Evolutionary conservation across 2,888 invertebrate species (phyloP).

Genomic region (Heliconius aoede): DNA sequence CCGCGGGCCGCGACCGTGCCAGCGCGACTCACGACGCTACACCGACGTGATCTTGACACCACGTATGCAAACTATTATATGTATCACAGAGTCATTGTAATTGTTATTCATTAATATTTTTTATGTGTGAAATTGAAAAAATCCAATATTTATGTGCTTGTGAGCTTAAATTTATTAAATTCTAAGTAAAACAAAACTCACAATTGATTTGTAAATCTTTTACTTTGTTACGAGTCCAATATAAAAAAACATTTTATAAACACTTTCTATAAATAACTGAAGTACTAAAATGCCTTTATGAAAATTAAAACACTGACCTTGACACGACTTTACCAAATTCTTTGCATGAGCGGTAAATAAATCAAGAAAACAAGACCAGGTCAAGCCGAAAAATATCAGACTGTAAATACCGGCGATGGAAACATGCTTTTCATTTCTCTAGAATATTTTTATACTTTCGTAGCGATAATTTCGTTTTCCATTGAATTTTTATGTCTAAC

Average conservation of each 20-base stretch:
- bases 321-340: conserved; percentile 41
- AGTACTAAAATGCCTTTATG: background rate
- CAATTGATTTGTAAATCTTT: too few relatives aligned
- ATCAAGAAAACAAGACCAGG: conserved; percentile 40
- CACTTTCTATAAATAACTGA: background rate
- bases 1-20: conserved; percentile 56
- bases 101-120: background rate
- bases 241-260: background rate
- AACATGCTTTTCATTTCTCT: conserved; percentile 33
- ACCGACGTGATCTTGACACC: conserved; percentile 82
- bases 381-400: conserved; percentile 34
- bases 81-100: conserved; percentile 54
- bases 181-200: background rate
- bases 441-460: conserved; percentile 16
- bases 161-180: background rate
- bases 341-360: conserved; percentile 43
- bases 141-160: background rate
- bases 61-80: conserved; percentile 72
- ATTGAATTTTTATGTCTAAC: conserved; percentile 9
- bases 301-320: conserved; percentile 43
- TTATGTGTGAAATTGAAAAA: background rate
- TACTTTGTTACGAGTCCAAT: conserved; percentile 28
- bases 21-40: conserved; percentile 63
- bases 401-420: conserved; percentile 39
- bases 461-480: conserved; percentile 8